These are phyloP conservation scores for Leucophora obtusa DNA, from an alignment of 2,888 invertebrate species.

Conservation along the genomic window DNA sequence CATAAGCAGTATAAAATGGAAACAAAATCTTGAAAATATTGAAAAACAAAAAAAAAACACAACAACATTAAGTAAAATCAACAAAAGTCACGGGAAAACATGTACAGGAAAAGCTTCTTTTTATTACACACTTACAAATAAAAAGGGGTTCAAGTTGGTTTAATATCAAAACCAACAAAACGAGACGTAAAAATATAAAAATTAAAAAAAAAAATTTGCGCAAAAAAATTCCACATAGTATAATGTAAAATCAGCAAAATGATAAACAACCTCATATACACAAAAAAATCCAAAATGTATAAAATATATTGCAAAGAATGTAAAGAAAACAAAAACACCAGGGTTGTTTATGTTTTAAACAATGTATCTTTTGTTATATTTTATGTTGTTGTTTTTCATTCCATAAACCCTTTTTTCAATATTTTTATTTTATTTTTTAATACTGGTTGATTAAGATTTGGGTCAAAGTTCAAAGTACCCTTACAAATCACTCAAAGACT, in stretches of 20 bases:
- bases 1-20: slow-evolving; percentile 30
- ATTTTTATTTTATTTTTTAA: slow-evolving; percentile 40
- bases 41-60: no score
- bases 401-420: slow-evolving; percentile 36
- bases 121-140: slow-evolving; percentile 25
- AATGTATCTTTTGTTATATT: slow-evolving; percentile 48
- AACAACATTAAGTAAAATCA: neutral
- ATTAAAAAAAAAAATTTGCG: neutral
- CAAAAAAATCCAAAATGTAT: neutral
- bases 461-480: slow-evolving; percentile 68
- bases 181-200: slow-evolving; percentile 28
- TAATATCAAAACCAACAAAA: slow-evolving; percentile 49
- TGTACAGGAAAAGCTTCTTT: slow-evolving; percentile 43
- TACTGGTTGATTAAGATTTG: slow-evolving; percentile 62
- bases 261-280: neutral
- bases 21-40: neutral
- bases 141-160: slow-evolving; percentile 56
- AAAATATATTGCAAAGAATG: neutral
- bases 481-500: slow-evolving; percentile 61
- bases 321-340: neutral
- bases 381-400: slow-evolving; percentile 15
- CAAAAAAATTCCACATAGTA: slow-evolving; percentile 13
- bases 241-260: slow-evolving; percentile 17
- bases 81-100: slow-evolving; percentile 45
- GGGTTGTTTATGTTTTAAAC: slow-evolving; percentile 29